Percentiles rank a stretch among this genome's conserved stretches.
These are phyloP conservation scores for Pangasius krempfi DNA, from an alignment of 2,797 vertebrate species.

Conservation along the genomic window DNA sequence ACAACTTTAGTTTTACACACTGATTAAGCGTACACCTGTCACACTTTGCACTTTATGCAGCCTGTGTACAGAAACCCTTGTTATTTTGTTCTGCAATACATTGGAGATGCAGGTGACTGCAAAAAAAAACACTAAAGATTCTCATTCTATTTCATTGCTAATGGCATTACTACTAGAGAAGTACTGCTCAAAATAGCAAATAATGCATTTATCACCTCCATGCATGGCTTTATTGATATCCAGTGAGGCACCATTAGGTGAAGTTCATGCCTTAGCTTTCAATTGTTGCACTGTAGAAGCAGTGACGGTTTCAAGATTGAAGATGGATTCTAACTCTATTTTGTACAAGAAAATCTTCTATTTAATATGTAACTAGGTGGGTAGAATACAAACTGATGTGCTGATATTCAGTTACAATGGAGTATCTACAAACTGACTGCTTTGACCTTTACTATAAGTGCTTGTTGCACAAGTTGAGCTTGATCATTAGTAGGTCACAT, in stretches of 20 bases:
- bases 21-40: conserved; percentile 26
- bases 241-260: background rate
- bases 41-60: conserved; percentile 5
- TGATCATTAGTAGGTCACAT: background rate
- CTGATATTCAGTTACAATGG: background rate
- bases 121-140: background rate
- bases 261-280: background rate
- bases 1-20: conserved; percentile 22
- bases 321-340: background rate
- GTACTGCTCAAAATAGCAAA: background rate
- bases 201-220: background rate
- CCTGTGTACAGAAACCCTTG: background rate
- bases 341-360: background rate
- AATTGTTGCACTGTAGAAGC: too few species aligned
- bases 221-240: background rate
- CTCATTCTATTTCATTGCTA: background rate
- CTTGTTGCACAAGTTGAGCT: background rate
- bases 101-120: background rate
- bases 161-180: background rate
- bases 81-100: background rate
- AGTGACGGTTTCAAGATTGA: background rate
- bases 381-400: background rate
- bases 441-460: background rate
- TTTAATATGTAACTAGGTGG: background rate
- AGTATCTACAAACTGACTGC: background rate